Evolutionary conservation across 2,888 invertebrate species (phyloP).

Genomic region (Hedychridium roseum): DNA sequence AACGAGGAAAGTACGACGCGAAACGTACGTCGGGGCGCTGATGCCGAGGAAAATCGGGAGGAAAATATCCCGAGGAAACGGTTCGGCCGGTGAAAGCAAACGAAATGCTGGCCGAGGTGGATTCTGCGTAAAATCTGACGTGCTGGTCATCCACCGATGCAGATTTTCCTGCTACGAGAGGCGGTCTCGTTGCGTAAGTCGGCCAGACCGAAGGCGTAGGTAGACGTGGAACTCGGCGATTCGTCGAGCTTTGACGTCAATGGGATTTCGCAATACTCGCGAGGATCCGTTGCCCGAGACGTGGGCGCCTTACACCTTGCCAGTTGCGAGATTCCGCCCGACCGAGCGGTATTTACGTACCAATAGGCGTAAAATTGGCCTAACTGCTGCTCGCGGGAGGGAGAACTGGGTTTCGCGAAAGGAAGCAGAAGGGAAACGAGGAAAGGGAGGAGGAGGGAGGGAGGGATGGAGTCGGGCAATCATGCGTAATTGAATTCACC

Average conservation of each 20-base stretch:
- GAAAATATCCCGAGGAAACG: no score
- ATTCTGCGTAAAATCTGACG: constrained; percentile 6
- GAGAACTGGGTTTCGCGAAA: constrained; percentile 6
- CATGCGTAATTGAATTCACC: constrained; percentile 61
- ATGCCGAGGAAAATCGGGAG: no score
- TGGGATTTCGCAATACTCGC: no score
- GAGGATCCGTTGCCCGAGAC: no score
- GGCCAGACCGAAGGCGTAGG: constrained; percentile 13
- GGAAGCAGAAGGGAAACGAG: constrained; percentile 2
- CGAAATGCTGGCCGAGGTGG: no score
- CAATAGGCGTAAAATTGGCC: constrained; percentile 62
- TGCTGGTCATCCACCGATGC: constrained; percentile 5
- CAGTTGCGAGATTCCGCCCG: constrained; percentile 18
- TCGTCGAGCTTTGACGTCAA: constrained; percentile 26
- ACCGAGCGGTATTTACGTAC: constrained; percentile 56
- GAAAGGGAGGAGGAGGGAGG: background rate
- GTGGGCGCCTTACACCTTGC: constrained; percentile 22
- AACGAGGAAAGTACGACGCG: no score
- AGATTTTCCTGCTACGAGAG: no score
- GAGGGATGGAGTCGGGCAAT: constrained; percentile 48
- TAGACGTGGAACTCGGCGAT: no score
- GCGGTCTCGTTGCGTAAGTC: background rate
- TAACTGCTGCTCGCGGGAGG: constrained; percentile 45
- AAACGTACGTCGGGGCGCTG: no score
- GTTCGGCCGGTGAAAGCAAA: no score